These are phyloP conservation scores for Drosophila persimilis DNA, from an alignment of 1,140 invertebrate genomes.

Conservation along the genomic window DNA sequence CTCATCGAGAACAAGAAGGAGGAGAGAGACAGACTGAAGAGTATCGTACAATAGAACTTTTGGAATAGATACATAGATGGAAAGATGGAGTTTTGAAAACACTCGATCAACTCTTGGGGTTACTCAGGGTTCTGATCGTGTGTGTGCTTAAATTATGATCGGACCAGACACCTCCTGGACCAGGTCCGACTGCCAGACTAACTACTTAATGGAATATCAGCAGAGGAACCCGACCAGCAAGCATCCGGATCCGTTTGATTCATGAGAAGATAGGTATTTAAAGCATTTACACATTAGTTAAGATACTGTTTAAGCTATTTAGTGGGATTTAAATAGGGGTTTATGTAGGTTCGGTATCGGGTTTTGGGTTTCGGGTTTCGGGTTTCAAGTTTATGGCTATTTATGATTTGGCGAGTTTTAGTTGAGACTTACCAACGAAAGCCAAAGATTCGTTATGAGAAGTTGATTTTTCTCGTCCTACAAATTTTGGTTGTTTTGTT, in stretches of 20 bases:
- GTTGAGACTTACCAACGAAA: constrained; percentile 92
- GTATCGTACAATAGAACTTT: constrained; percentile 38
- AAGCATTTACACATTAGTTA: constrained; percentile 70
- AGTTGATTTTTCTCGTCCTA: constrained; percentile 94
- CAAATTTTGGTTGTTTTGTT: constrained; percentile 78
- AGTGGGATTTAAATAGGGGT: constrained; percentile 38
- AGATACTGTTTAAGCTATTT: constrained; percentile 55
- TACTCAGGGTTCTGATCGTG: constrained; percentile 33
- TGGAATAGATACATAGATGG: neutral
- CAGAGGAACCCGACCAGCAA: constrained; percentile 10
- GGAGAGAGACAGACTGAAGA: constrained; percentile 9
- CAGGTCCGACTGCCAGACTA: constrained; percentile 15
- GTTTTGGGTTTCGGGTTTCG: constrained; percentile 20
- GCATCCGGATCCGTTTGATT: constrained; percentile 33
- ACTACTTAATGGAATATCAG: constrained; percentile 16
- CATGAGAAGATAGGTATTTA: constrained; percentile 53
- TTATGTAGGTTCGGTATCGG: constrained; percentile 7
- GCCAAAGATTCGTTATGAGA: constrained; percentile 93
- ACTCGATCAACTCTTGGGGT: constrained; percentile 47
- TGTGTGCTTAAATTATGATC: constrained; percentile 71
- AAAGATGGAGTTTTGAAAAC: constrained; percentile 22
- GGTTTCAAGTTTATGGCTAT: constrained; percentile 39
- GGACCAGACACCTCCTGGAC: constrained; percentile 45
- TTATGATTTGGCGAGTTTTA: constrained; percentile 64
- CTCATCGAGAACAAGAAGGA: constrained; percentile 9